Evolutionary conservation across 2,113 vertebrate genomes (phyloP), one percentile per base, ranked within the genome.

Genomic region (Neogobius melanostomus): DNA sequence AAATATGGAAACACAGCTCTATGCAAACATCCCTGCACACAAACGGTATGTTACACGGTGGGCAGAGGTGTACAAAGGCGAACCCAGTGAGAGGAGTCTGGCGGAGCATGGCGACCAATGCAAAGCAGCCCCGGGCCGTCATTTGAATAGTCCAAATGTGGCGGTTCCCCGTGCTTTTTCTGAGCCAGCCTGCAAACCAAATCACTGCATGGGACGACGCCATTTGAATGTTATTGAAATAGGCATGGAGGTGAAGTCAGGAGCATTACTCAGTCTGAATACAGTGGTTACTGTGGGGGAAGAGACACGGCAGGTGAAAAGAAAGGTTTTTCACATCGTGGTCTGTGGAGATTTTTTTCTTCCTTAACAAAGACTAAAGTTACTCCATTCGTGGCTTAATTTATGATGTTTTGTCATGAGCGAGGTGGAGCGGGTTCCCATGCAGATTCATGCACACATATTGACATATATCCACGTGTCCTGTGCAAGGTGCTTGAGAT

Each of bases 181-280:
- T 70, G 64, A 61, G 61, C 68, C 44, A 56, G 68, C 83, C 64
- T 77, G 67, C 76, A 62, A 88, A 83, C 45, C 86, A 90, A 82
- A 88, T 87, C 46, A 54, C 62, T 11, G 12, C 21, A 36, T 64
- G 46, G 28, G 64, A 77, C 66, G 68, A 61, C 16, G 28, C 8
- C 69, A 88, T 88, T 89, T 89, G 81, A 87, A 81, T 89, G 57
- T 44, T 47, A 89, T 79, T 72, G 8, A 87, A 89, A 85, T 87
- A 36, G 61, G 66, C 14, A 60, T 46, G 78, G 69, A 0, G 54
- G 53, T 36, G 12, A 50, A 53, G 52, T 28, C 53, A 6, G 53
- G 17, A 56, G 7, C 5, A 6, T 56, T 6, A 56, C 17, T 11
- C 52, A 53, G 28, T 28, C 28, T 28, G 28, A 28, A 1, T 28